phyloP scores from a whole-genome alignment of 1,140 invertebrate species.

The Drosophila prosaltans region DNA sequence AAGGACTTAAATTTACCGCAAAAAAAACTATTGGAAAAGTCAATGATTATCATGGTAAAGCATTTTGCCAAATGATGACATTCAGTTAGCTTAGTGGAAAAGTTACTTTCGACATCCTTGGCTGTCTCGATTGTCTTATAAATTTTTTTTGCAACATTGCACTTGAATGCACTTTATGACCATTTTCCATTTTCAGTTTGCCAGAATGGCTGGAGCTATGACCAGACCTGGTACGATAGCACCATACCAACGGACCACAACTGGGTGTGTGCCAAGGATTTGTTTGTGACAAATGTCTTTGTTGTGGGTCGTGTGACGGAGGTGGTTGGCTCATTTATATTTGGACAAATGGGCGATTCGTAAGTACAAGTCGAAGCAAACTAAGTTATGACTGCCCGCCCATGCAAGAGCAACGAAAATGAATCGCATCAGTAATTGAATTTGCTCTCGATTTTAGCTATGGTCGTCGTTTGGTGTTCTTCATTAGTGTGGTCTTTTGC shows the following conservation, averaged over 20 bases:
- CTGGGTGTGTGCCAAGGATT: constrained; percentile 85
- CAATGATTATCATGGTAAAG: neutral
- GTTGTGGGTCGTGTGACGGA: constrained; percentile 84
- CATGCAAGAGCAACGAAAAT: neutral
- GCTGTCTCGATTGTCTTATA: constrained; percentile 41
- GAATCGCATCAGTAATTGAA: constrained; percentile 62
- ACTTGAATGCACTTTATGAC: constrained; percentile 73
- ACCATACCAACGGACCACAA: constrained; percentile 84
- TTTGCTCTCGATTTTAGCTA: constrained; percentile 77
- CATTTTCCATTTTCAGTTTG: constrained; percentile 76
- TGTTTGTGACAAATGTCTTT: constrained; percentile 84
- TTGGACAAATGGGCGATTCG: constrained; percentile 85
- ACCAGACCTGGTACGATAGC: constrained; percentile 84
- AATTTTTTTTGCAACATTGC: constrained; percentile 71
- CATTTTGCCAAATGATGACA: constrained; percentile 11
- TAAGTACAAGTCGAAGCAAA: constrained; percentile 76
- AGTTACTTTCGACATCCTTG: constrained; percentile 35
- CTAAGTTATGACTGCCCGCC: constrained; percentile 54
- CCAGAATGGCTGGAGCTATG: constrained; percentile 84
- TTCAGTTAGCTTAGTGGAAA: constrained; percentile 41
- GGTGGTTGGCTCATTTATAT: constrained; percentile 84
- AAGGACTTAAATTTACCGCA: neutral
- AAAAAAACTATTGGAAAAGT: constrained; percentile 17
- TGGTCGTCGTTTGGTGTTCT: constrained; percentile 84
- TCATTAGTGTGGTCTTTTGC: constrained; percentile 83